Conservation (phyloP, 92 coral and sea anemone species). For the Desmophyllum pertusum region DNA sequence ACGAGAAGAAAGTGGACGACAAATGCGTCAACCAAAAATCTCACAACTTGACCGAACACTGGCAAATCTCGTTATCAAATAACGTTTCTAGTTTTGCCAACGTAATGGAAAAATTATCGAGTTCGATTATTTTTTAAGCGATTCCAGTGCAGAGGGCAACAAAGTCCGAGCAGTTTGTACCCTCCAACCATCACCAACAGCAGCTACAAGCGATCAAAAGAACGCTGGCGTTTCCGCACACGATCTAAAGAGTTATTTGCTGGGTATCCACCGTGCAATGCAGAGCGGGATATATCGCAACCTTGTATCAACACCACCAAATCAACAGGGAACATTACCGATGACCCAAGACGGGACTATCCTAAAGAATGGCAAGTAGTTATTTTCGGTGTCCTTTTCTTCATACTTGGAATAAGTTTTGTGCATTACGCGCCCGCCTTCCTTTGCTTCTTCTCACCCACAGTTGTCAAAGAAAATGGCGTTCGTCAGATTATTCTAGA, state of each 20-base stretch:
- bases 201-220: too few relatives aligned
- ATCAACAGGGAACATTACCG: neutral
- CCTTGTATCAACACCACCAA: neutral
- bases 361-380: neutral
- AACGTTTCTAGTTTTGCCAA: neutral
- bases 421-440: neutral
- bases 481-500: slow-evolving; percentile 6
- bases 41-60: neutral
- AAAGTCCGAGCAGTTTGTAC: neutral
- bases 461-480: neutral
- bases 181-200: too few relatives aligned
- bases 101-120: neutral
- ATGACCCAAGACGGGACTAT: neutral
- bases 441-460: slow-evolving; percentile 13
- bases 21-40: slow-evolving; percentile 7
- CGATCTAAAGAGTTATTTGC: too few relatives aligned
- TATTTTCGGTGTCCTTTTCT: neutral
- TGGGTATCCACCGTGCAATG: too few relatives aligned
- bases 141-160: neutral
- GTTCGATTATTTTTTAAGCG: neutral
- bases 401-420: neutral
- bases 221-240: too few relatives aligned
- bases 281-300: neutral
- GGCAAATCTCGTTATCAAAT: neutral
- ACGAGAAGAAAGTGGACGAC: slow-evolving; percentile 1